Evolutionary conservation across 2,797 vertebrate genomes (phyloP).

Genomic region (Chrysocyon brachyurus): DNA sequence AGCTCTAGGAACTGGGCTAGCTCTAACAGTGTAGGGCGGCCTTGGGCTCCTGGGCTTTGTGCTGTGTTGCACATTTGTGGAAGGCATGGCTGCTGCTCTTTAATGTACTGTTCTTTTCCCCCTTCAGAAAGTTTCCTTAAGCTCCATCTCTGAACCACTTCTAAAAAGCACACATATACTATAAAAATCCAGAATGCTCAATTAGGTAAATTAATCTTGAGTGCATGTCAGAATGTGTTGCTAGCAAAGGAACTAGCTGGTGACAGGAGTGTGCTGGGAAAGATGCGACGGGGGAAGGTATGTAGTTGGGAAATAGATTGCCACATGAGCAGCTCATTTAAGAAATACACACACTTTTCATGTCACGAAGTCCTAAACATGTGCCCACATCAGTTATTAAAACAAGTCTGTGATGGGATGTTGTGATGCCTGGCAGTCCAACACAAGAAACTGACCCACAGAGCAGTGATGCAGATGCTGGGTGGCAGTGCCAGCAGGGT

Average conservation of each 20-base stretch:
- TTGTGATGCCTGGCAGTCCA: neutral
- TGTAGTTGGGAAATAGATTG: neutral
- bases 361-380: neutral
- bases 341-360: neutral
- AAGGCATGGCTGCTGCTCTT: neutral
- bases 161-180: neutral
- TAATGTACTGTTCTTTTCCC: neutral
- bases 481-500: neutral
- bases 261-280: neutral
- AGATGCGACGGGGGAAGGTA: neutral
- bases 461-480: rapidly evolving
- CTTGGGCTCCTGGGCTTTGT: too few relatives aligned
- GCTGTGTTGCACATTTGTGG: rapidly evolving
- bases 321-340: neutral
- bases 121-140: neutral
- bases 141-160: neutral
- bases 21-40: rapidly evolving
- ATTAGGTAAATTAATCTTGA: neutral
- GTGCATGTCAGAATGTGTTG: neutral
- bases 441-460: neutral
- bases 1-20: neutral
- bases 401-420: neutral
- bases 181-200: neutral
- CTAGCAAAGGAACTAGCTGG: neutral
- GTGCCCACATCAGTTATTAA: neutral